These are phyloP conservation scores for Limosa lapponica DNA, from an alignment of 2,797 vertebrate species.

Conservation along the genomic window DNA sequence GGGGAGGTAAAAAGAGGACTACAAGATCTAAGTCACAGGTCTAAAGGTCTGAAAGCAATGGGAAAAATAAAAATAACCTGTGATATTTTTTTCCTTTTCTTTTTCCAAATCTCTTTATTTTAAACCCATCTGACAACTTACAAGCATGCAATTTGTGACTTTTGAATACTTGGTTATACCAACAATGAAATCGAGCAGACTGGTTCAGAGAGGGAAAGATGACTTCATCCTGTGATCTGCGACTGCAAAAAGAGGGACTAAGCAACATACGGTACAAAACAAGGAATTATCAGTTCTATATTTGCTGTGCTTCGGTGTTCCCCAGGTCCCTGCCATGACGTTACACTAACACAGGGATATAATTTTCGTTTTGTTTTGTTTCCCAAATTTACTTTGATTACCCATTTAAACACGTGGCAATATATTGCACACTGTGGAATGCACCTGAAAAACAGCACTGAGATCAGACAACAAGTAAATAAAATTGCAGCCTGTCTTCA, in stretches of 20 bases:
- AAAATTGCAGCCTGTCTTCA: background rate
- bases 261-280: background rate
- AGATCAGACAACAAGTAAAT: background rate
- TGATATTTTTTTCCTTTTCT: background rate
- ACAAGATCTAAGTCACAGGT: background rate
- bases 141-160: background rate
- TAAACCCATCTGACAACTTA: background rate
- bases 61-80: background rate
- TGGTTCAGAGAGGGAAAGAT: background rate
- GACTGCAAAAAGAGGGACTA: background rate
- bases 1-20: background rate
- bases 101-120: background rate
- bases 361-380: background rate
- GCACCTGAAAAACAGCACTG: background rate
- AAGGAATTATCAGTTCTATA: background rate
- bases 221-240: background rate
- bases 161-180: background rate
- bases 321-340: background rate
- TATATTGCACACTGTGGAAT: background rate
- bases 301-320: background rate
- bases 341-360: background rate
- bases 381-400: background rate
- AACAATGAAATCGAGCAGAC: background rate
- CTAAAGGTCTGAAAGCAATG: background rate
- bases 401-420: background rate